Evolutionary conservation across 1,140 invertebrate species (phyloP), one percentile per base, ranked within the genome.

Genomic region (Ephestia elutella): DNA sequence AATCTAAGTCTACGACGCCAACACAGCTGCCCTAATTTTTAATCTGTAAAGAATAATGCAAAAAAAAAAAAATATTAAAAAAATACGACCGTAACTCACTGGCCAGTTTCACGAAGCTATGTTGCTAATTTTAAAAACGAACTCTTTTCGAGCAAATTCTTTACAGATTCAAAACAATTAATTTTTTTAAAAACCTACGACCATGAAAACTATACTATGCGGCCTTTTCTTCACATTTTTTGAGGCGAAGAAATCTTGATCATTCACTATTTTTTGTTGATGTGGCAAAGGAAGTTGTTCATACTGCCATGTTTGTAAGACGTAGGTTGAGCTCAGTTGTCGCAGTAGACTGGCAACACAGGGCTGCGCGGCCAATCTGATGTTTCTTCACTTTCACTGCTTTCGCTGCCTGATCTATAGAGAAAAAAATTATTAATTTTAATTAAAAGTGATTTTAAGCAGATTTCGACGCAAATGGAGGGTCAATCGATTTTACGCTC

Each of bases 331-430:
- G 19, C 19, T 53, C 19, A 53, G 50, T 83, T 77, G 70, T 80
- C 73, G 62, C 81, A 86, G 70, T 86, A 87, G 5, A 92, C 90
- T 55, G 91, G 90, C 72, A 92, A 84, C 19, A 91, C 88, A 51
- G 91, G 90, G 75, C 90, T 91, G 62, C 90, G 89, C 59, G 91
- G 91, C 90, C 90, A 91, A 71, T 92, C 90, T 48, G 77, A 82
- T 5, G 83, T 91, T 72, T 90, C 87, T 66, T 89, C 87, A 58
- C 70, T 85, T 56, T 90, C 90, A 49, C 90, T 90, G 75, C 90
- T 89, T 66, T 90, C 89, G 74, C 90, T 91, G 78, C 91, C 90
- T 56, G 90, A 90, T 90, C 91, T 92, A 77, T 9, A 63, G 54
- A 9, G 7, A 32, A 49, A 66, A 62, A 57, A 57, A 55, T 50